Evolutionary conservation across 2,888 invertebrate genomes (phyloP).

Genomic region (Ferrisia virgata): DNA sequence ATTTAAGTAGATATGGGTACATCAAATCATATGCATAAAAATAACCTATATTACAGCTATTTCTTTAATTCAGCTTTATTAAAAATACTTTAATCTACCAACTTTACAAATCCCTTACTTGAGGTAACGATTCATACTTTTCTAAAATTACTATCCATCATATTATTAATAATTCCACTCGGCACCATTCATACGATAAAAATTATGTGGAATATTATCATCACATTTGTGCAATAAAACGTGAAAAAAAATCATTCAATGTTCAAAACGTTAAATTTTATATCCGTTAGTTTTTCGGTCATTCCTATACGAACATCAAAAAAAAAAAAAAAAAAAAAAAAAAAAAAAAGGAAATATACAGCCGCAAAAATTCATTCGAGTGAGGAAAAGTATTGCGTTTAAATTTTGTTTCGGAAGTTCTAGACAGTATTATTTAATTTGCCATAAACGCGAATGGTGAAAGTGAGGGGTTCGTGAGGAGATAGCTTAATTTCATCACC

Average conservation of each 20-base stretch:
- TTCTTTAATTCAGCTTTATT: too few species aligned
- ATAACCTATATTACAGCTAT: too few species aligned
- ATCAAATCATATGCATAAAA: too few species aligned
- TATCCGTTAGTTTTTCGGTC: not conserved
- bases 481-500: not conserved
- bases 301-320: not conserved
- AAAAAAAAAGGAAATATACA: not conserved
- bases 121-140: not conserved
- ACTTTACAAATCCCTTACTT: too few species aligned
- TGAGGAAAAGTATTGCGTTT: not conserved
- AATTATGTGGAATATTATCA: not conserved
- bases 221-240: not conserved
- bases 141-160: not conserved
- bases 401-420: conserved; percentile 7
- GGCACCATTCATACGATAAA: not conserved
- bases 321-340: not conserved
- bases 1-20: too few species aligned
- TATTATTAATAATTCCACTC: too few species aligned
- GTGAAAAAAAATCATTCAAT: not conserved
- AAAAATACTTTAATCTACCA: too few species aligned
- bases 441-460: not conserved
- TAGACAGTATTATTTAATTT: not conserved
- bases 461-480: not conserved
- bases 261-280: not conserved
- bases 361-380: not conserved